Conservation (phyloP, 2,113 vertebrate species). For the Puffinus mauretanicus region DNA sequence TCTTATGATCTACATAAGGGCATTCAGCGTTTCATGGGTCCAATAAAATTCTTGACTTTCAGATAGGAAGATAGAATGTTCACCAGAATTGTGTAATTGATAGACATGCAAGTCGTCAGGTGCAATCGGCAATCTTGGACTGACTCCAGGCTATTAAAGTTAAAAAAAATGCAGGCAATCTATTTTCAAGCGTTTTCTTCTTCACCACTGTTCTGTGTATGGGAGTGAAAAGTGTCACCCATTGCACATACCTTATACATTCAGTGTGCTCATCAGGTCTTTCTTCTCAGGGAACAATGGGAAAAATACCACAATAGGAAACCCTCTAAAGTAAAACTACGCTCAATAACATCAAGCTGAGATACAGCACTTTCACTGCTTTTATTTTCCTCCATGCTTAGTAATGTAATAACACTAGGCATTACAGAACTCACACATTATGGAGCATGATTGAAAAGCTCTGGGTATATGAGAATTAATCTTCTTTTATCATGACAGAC, state of each 20-base stretch:
- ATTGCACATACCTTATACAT: conserved; percentile 1
- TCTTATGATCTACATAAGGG: background rate
- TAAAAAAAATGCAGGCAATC: background rate
- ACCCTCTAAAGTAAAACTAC: conserved; percentile 64
- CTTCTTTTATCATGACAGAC: conserved; percentile 55
- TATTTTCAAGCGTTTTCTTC: conserved; percentile 50
- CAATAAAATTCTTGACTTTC: background rate
- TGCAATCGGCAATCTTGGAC: background rate
- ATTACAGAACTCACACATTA: conserved; percentile 40
- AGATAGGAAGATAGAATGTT: background rate
- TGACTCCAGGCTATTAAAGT: background rate
- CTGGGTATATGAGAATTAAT: conserved; percentile 47
- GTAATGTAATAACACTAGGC: conserved; percentile 60
- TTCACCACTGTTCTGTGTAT: conserved; percentile 17
- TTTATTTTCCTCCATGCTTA: conserved; percentile 67
- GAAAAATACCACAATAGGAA: conserved; percentile 67
- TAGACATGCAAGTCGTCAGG: background rate
- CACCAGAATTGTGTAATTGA: background rate
- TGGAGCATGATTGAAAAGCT: conserved; percentile 51
- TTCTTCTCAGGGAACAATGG: conserved; percentile 66
- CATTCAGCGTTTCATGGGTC: background rate
- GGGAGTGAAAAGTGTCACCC: conserved; percentile 40
- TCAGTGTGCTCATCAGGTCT: conserved; percentile 65
- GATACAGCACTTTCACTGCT: conserved; percentile 56
- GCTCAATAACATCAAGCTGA: conserved; percentile 70